These are phyloP conservation scores for Lycaena phlaeas DNA, from an alignment of 2,888 invertebrate genomes.

Conservation along the genomic window DNA sequence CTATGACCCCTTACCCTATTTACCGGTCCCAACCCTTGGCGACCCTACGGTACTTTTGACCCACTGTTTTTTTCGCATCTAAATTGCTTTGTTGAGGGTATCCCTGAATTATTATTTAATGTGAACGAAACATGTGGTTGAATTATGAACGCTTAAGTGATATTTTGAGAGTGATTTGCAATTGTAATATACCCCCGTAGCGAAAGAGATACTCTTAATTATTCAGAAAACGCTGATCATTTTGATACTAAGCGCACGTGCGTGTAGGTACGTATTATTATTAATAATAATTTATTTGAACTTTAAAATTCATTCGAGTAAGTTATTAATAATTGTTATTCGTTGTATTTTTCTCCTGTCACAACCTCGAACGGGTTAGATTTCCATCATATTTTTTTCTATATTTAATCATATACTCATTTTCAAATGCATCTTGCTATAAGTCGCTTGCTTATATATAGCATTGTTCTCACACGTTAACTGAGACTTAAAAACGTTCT, in stretches of 20 bases:
- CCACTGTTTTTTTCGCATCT: conserved; percentile 11
- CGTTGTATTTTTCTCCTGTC: too few relatives aligned
- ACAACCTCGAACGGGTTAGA: too few relatives aligned
- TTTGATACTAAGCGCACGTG: conserved; percentile 1
- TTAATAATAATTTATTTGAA: neutral
- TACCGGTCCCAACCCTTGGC: conserved; percentile 38
- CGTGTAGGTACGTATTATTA: neutral
- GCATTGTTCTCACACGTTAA: too few relatives aligned
- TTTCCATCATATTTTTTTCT: too few relatives aligned
- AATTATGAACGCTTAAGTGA: conserved; percentile 61
- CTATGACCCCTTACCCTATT: conserved; percentile 71
- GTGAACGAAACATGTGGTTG: conserved; percentile 65
- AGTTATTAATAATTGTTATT: too few relatives aligned
- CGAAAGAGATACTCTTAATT: conserved; percentile 13
- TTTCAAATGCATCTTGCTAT: too few relatives aligned
- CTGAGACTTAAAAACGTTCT: too few relatives aligned
- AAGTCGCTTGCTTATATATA: too few relatives aligned
- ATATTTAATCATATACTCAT: too few relatives aligned
- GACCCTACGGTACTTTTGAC: conserved; percentile 25
- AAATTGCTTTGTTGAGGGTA: conserved; percentile 22
- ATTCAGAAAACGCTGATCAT: conserved; percentile 6
- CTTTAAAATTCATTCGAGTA: neutral
- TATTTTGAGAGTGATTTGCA: conserved; percentile 64
- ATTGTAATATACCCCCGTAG: conserved; percentile 36
- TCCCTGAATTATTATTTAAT: conserved; percentile 49